Evolutionary conservation across 2,113 vertebrate genomes (phyloP).

Genomic region (Solea solea): DNA sequence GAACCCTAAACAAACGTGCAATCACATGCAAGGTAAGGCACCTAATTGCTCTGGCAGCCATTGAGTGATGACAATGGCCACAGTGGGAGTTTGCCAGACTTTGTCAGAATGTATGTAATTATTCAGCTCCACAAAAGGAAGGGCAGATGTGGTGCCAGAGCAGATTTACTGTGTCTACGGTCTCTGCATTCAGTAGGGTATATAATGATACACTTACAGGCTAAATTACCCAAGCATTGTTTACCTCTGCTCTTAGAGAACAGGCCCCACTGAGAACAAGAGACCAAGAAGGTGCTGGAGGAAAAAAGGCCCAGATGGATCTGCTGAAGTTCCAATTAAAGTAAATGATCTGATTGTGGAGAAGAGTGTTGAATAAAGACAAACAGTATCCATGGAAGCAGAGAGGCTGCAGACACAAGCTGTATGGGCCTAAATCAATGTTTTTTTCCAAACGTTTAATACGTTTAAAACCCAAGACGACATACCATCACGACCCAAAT

Average conservation of each 20-base stretch:
- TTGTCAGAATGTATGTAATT: conserved; percentile 66
- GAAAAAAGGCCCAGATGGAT: not conserved
- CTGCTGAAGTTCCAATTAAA: conserved; percentile 46
- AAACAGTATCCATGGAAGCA: conserved; percentile 53
- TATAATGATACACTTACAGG: conserved; percentile 70
- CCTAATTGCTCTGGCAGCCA: conserved; percentile 69
- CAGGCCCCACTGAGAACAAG: conserved; percentile 24
- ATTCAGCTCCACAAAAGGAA: conserved; percentile 64
- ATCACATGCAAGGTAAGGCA: conserved; percentile 15
- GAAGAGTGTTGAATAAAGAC: conserved; percentile 35
- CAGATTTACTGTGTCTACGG: conserved; percentile 68
- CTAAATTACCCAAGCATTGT: conserved; percentile 68
- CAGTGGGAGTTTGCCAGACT: conserved; percentile 55
- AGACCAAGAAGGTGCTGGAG: conserved; percentile 6
- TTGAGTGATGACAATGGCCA: conserved; percentile 67
- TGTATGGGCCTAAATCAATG: no score
- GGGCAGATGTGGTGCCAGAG: conserved; percentile 51
- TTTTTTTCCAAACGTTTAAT: no score
- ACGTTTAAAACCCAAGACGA: no score
- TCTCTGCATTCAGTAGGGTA: conserved; percentile 54
- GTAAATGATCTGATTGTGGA: conserved; percentile 49
- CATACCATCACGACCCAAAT: no score
- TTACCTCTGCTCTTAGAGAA: conserved; percentile 60
- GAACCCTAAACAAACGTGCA: conserved; percentile 27
- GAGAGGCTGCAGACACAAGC: conserved; percentile 16